Percentiles rank a stretch among this genome's conserved stretches.
Evolutionary conservation across 2,113 vertebrate species (phyloP).

Genomic region (Scophthalmus maximus): DNA sequence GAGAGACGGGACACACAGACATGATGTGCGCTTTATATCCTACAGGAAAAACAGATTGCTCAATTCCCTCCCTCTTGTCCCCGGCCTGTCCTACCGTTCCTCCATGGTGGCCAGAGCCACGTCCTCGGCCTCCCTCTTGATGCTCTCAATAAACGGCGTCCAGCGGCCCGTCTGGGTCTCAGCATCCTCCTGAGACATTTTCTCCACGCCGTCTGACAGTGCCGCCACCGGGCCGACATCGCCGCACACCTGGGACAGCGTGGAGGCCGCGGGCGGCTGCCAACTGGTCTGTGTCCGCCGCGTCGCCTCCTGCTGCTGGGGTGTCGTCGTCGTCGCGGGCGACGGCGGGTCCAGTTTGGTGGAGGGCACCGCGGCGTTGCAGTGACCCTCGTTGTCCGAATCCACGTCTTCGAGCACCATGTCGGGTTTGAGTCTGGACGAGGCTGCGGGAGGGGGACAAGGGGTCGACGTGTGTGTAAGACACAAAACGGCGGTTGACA

Average conservation of each 20-base stretch:
- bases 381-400: slow-evolving; percentile 70
- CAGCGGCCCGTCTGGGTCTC: slow-evolving; percentile 83
- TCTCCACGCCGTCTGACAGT: background rate
- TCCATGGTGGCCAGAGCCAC: slow-evolving; percentile 78
- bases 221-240: background rate
- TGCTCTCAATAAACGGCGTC: slow-evolving; percentile 81
- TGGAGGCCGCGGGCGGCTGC: background rate
- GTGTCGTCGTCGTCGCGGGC: background rate
- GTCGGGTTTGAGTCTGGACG: slow-evolving; percentile 69
- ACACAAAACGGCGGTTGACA: background rate
- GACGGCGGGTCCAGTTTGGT: too few species aligned
- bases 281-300: background rate
- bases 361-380: too few species aligned
- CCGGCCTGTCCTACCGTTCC: slow-evolving; percentile 74
- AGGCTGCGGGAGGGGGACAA: slow-evolving; percentile 52
- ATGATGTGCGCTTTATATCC: background rate
- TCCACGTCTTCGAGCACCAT: slow-evolving; percentile 79
- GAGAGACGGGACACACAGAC: background rate
- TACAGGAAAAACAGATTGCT: too few species aligned
- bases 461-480: background rate
- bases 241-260: background rate
- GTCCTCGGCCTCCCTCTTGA: slow-evolving; percentile 78
- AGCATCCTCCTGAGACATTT: slow-evolving; percentile 72
- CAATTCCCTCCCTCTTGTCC: too few species aligned
- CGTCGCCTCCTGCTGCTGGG: slow-evolving; percentile 3